Percentiles rank a stretch among this genome's conserved stretches.
phyloP scores from a whole-genome alignment of 2,113 vertebrate genomes.

The Lepisosteus osseus region DNA sequence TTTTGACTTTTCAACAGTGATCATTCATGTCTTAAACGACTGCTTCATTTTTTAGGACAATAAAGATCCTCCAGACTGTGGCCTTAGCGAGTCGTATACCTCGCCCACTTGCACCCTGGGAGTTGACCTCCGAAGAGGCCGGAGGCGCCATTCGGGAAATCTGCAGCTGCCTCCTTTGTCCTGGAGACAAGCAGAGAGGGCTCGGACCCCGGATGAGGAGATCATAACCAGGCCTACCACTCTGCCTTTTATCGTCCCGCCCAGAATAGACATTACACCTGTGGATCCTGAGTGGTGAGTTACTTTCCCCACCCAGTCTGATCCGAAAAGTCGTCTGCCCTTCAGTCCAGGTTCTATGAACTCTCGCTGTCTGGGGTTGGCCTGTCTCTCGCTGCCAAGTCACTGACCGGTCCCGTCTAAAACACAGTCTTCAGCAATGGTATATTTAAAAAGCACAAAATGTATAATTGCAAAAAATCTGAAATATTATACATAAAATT shows the following conservation, averaged over 20 bases:
- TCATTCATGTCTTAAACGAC: too few relatives aligned
- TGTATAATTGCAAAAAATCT: too few relatives aligned
- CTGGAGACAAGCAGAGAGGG: constrained; percentile 78
- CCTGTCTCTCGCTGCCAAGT: too few relatives aligned
- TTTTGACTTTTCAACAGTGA: too few relatives aligned
- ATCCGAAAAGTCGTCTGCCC: background rate
- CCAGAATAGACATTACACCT: constrained; percentile 87
- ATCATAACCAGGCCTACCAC: constrained; percentile 76
- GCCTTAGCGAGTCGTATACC: constrained; percentile 84
- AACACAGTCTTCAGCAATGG: too few relatives aligned
- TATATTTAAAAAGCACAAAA: too few relatives aligned
- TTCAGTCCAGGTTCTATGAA: background rate
- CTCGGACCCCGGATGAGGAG: constrained; percentile 77
- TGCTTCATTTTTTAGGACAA: constrained; percentile 58
- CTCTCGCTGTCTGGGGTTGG: background rate
- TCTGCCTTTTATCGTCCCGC: constrained; percentile 71
- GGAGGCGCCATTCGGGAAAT: constrained; percentile 84
- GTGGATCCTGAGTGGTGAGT: constrained; percentile 83
- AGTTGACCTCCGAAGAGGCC: constrained; percentile 82
- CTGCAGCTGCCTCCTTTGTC: constrained; percentile 84
- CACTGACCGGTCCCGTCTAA: too few relatives aligned
- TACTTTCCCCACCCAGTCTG: background rate
- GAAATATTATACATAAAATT: too few relatives aligned
- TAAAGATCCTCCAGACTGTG: constrained; percentile 70
- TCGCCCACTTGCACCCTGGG: constrained; percentile 75